Evolutionary conservation across 1,140 invertebrate species (phyloP), one percentile per base, ranked within the genome.

Genomic region (Kradibia gibbosae): DNA sequence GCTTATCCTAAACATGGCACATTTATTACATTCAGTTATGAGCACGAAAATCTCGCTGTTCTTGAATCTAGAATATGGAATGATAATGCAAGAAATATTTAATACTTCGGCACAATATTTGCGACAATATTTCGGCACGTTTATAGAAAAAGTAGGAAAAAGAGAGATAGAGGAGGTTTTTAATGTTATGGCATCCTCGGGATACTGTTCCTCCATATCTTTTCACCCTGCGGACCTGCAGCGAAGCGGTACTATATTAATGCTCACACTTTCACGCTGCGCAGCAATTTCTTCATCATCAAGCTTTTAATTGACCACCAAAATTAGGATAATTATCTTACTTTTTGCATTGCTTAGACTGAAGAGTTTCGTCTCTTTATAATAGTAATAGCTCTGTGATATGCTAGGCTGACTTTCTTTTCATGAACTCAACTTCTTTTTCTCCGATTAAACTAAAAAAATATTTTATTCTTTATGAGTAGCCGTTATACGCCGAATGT

Each of bases 181-280:
- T n/a, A 57, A 72, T 79, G n/a, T 72, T 78, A 78, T 25, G 20
- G 20, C 76, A 70, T 72, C 55, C 34, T 72, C 22, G 28, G 31
- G 55, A 34, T 36, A 17, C 39, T 42, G n/a, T n/a, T 75, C 1
- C n/a, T 42, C 10, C 20, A 2, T 22, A 2, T 15, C n/a, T 28
- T 25, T 48, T 50, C 65, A 36, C 42, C 60, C 76, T 39, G 45
- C 10, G 11, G 15, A 70, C n/a, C 34, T 20, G 25, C 4, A 34
- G 13, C 1, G 0, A 1, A 25, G 2, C 67, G 72, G 25, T 31
- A 2, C 48, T 31, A 53, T 50, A 72, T 80, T 42, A 53, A 65
- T 74, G 62, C 74, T 80, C 71, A 73, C 70, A 80, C 79, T 81
- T 75, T 81, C 79, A 57, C 70, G 25, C 28, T 7, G 4, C 25